Evolutionary conservation across 2,113 vertebrate species (phyloP), one percentile per base, ranked within the genome.

Genomic region (Coptodon rendalli): DNA sequence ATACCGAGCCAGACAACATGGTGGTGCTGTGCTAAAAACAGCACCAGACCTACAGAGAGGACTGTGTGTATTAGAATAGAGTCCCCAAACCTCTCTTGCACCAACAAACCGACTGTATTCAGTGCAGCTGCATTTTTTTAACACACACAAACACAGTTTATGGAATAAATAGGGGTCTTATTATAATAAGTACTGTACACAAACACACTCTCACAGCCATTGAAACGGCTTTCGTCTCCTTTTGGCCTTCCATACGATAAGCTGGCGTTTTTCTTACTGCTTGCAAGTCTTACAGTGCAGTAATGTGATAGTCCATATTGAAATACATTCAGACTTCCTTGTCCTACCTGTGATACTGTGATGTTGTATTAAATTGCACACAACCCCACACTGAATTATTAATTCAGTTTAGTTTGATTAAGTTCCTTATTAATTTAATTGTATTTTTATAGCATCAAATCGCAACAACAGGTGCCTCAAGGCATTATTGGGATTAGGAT

Each of bases 1-100:
- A 38, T 16, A 3, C 1, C 2, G 11, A 87, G 76, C 31, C 38
- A 84, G 84, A 87, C 76, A 87, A 86, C 85, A 84, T 22, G 81
- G 84, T 86, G 88, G 83, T 34, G 83, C 48, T 45, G 84, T 17
- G 56, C 83, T 94, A 92, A 82, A 93, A 73, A 57, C 63, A 50
- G 85, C 81, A 7, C 24, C 50, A 43, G 82, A 80, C 81, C 71
- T 48, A 12, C 31, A 82, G 22, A 11, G 14, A 57, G 38, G 59
- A 2, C 78, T 76, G 38, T 6, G 63, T 38, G 45, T 59, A 56
- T 84, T 53, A 71, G 9, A 34, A 11, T 63, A 19, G 59, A 50
- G 31, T 11, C 24, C 5, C 71, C 24, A 71, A 50, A 71, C 80
- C 80, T 14, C 19, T 40, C 27, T 2, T 73, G n/a, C 63, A 24